Evolutionary conservation across 2,888 invertebrate species (phyloP), one percentile per base, ranked within the genome.

Genomic region (Zelleria hepariella): DNA sequence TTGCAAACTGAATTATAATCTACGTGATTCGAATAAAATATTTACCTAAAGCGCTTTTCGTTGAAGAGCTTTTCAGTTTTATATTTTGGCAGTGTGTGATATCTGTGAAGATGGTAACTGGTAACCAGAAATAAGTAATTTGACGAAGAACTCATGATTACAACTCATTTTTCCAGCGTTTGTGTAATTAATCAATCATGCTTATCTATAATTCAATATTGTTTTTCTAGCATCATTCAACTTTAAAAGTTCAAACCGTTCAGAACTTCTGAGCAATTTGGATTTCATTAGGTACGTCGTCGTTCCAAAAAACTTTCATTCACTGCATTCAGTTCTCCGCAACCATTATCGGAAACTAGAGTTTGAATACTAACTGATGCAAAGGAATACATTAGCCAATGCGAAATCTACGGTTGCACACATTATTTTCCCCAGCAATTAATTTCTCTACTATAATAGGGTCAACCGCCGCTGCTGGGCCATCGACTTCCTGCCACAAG

Each of bases 401-500:
- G 21, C 20, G 23, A 63, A 66, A 63, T 70, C 67, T 68, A 73
- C 68, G 67, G 66, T 63, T 55, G 61, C 42, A 63, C 65, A 71
- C 68, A 72, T 72, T 73, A 71, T 75, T 74, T 72, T 67, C 32
- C 62, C 54, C 62, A 67, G 64, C 68, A 71, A 75, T 80, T 77
- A 77, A 73, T 73, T 75, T 65, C 32, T 15, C 64, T 57, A 67
- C 72, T 65, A 69, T 74, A 73, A 74, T 75, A 48, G 73, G 80
- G 78, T 77, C 80, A 75, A 75, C 67, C 74, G 67, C 68, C 72
- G 70, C 67, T 72, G 70, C 67, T 73, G 68, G 64, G 68, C 68
- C 70, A 74, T 75, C 73, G 72, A 80, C 77, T 79, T 82, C 80
- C 81, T 74, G 73, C 69, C 71, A 62, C 70, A 71, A 71, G 69